These are phyloP conservation scores for Hephaestus fuliginosus DNA, from an alignment of 2,797 vertebrate genomes.

Conservation along the genomic window DNA sequence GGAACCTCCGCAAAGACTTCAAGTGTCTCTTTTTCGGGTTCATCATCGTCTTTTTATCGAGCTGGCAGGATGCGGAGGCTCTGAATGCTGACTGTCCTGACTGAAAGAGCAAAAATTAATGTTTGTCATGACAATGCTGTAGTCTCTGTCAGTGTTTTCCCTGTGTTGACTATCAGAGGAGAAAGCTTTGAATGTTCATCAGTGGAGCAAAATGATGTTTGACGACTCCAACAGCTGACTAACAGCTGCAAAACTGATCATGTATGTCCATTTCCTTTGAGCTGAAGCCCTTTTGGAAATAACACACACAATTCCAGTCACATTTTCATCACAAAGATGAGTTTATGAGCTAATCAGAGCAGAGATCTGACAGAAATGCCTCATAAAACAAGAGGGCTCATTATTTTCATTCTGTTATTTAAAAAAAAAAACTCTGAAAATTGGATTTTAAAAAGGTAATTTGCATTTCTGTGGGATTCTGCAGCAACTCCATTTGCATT, in stretches of 20 bases:
- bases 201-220: neutral
- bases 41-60: neutral
- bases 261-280: neutral
- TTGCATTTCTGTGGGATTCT: neutral
- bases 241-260: neutral
- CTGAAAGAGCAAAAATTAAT: neutral
- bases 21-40: neutral
- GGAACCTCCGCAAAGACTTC: neutral
- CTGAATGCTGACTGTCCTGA: neutral
- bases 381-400: neutral
- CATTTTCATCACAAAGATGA: neutral
- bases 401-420: neutral
- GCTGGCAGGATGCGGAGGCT: neutral
- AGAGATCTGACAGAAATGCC: neutral
- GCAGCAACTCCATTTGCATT: neutral
- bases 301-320: neutral
- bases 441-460: neutral
- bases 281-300: neutral
- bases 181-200: conserved; percentile 9
- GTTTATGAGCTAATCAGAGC: neutral
- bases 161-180: conserved; percentile 43
- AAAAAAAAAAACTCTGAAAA: neutral
- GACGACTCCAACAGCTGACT: neutral
- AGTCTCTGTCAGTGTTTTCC: conserved; percentile 14
- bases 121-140: conserved; percentile 28